Percentiles rank a stretch among this genome's conserved stretches.
phyloP scores from a whole-genome alignment of 2,797 vertebrate species.

The Schizopygopsis malacanthus region DNA sequence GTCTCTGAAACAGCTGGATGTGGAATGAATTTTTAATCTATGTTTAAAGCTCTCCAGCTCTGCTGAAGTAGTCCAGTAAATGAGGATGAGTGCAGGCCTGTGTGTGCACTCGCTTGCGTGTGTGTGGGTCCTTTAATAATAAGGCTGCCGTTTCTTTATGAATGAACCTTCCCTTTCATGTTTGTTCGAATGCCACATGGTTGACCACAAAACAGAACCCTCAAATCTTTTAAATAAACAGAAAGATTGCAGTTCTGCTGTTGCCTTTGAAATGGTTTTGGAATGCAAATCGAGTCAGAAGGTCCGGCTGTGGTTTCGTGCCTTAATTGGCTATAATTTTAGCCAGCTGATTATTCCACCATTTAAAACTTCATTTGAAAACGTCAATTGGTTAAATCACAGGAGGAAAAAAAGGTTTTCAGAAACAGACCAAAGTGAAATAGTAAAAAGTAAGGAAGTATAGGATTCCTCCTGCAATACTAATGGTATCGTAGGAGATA shows the following conservation, averaged over 20 bases:
- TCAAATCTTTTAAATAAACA: conserved; percentile 79
- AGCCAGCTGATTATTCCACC: conserved; percentile 66
- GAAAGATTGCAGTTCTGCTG: conserved; percentile 62
- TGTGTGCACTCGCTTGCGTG: conserved; percentile 34
- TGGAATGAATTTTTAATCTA: conserved; percentile 41
- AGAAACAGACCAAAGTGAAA: conserved; percentile 66
- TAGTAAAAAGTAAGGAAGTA: conserved; percentile 59
- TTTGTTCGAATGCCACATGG: conserved; percentile 71
- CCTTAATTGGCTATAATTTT: conserved; percentile 72
- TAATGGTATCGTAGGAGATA: not conserved
- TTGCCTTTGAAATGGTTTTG: conserved; percentile 68
- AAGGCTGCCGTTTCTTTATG: conserved; percentile 64
- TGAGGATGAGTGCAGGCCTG: conserved; percentile 31
- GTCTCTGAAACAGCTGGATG: conserved; percentile 32
- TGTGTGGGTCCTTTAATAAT: conserved; percentile 51
- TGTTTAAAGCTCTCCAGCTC: conserved; percentile 30
- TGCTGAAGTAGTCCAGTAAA: conserved; percentile 33
- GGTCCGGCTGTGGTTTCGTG: conserved; percentile 51
- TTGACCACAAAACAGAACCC: conserved; percentile 74
- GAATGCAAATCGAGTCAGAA: conserved; percentile 66
- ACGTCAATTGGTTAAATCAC: conserved; percentile 73
- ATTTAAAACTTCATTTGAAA: conserved; percentile 67
- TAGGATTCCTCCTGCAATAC: not conserved
- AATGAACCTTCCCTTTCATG: conserved; percentile 74
- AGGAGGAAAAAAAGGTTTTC: conserved; percentile 70